Base-by-base conservation (phyloP, 2,888 invertebrate genomes). In the Coenonympha glycerion region DNA sequence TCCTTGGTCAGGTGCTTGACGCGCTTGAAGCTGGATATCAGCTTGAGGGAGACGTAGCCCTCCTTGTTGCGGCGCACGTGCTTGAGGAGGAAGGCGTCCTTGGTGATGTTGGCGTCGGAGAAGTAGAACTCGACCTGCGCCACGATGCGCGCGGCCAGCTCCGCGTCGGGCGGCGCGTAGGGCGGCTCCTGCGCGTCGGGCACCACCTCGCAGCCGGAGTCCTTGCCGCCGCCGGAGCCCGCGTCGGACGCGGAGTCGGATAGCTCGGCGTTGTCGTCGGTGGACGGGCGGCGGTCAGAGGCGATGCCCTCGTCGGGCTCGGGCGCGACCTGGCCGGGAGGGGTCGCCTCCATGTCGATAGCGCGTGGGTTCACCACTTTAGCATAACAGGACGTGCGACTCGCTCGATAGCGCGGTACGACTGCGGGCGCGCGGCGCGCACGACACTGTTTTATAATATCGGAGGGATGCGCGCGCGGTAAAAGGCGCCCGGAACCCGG, bases 111-210 rank as follows among this genome's bases (percentile, higher is more conserved):
- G 44, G 95, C 95, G 71, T 98, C 96, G 55, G 96, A 96, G 82
- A 98, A 98, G 80, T 98, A 98, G 73, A 94, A 96, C 82, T 98
- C 98, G 18, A 98, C 97, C 73, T 96, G 96, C 39, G 92, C 90
- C 42, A 93, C 91, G 63, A 96, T 95, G 65, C 93, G 91, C 55
- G 92, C 90, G 8, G 93, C 91, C 24, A 95, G 78, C 61, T 95
- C 95, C 3, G 94, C 94, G 59, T 91, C 92, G 0, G 95, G 95
- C 0, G 90, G 89, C 1, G 83, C 79, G 73, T 91, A 92, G 0
- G 91, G 91, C 3, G 91, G 88, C 65, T 91, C 91, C 65, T 89
- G 89, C 2, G 86, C 67, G 34, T 88, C 87, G 50, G 79, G 69
- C 42, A 90, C 89, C 49, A 90, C 89, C 73, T 92, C 92, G 69